These are phyloP conservation scores for Brachynemurus nebulosus DNA, from an alignment of 2,888 invertebrate genomes.

Conservation along the genomic window DNA sequence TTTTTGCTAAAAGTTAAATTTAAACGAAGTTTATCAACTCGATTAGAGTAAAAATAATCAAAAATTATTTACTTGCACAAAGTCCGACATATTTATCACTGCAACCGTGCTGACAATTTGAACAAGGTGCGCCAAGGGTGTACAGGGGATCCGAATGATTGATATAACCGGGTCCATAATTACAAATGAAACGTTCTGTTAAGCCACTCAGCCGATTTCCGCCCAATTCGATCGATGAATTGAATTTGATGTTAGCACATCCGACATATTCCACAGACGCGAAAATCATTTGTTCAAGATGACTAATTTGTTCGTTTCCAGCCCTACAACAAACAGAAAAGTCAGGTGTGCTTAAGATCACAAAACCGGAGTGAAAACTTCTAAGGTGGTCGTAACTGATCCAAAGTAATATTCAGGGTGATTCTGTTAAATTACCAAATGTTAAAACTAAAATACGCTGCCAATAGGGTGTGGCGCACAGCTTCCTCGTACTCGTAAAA, in stretches of 20 bases:
- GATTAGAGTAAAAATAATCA: too few relatives aligned
- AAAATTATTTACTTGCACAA: too few relatives aligned
- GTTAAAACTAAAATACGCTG: too few relatives aligned
- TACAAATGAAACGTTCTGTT: conserved; percentile 20
- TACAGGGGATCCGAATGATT: conserved; percentile 18
- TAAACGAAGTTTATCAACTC: too few relatives aligned
- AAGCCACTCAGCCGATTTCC: too few relatives aligned
- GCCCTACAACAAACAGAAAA: neutral
- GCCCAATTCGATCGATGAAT: conserved; percentile 10
- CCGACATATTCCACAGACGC: conserved; percentile 19
- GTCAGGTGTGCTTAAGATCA: neutral
- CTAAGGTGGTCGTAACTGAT: too few relatives aligned
- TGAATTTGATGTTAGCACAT: conserved; percentile 19
- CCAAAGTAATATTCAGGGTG: too few relatives aligned
- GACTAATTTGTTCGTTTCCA: conserved; percentile 19
- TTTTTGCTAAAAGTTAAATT: too few relatives aligned
- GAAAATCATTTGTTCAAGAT: conserved; percentile 21
- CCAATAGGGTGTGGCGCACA: too few relatives aligned
- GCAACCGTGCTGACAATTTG: conserved; percentile 15
- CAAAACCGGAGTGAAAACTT: neutral
- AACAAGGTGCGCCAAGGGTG: conserved; percentile 18
- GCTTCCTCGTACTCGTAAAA: too few relatives aligned
- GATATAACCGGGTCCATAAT: conserved; percentile 21
- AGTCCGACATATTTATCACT: too few relatives aligned
- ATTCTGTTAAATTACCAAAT: too few relatives aligned